A percentile compares a stretch with the other conserved stretches of the same genome.
Conservation (phyloP, 2,113 vertebrate species). For the Hemibates koningsi region DNA sequence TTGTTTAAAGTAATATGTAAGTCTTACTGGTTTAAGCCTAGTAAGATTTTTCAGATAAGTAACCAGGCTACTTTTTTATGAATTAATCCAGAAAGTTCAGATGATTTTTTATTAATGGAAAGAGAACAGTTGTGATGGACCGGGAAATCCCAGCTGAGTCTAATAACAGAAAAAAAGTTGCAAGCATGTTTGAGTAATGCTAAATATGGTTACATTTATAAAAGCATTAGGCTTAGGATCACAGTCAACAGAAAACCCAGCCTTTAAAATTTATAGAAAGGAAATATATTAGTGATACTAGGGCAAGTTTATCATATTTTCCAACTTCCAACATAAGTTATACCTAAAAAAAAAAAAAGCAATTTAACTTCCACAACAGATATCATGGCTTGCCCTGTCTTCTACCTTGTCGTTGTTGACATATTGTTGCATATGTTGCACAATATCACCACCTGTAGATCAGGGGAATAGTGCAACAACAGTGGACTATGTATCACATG, state of each 20-base stretch:
- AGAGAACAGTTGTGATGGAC: neutral
- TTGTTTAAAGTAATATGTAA: neutral
- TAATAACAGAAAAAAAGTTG: neutral
- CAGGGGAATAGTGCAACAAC: neutral
- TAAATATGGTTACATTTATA: neutral
- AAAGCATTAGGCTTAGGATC: neutral
- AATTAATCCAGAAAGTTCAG: neutral
- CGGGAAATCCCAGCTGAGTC: neutral
- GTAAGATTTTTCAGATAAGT: neutral
- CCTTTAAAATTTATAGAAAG: neutral
- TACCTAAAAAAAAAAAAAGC: neutral
- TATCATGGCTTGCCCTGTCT: neutral
- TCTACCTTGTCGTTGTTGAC: neutral
- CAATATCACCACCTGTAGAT: neutral
- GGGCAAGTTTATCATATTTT: neutral
- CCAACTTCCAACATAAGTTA: neutral
- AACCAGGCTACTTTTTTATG: neutral
- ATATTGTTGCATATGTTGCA: neutral
- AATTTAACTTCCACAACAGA: neutral
- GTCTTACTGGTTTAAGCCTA: neutral
- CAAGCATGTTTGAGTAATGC: neutral
- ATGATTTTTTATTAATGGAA: neutral
- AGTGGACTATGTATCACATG: neutral
- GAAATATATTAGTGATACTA: neutral
- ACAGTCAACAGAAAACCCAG: neutral